Base-by-base conservation (phyloP, 1,140 invertebrate genomes). In the Tetramorium parvispinum region DNA sequence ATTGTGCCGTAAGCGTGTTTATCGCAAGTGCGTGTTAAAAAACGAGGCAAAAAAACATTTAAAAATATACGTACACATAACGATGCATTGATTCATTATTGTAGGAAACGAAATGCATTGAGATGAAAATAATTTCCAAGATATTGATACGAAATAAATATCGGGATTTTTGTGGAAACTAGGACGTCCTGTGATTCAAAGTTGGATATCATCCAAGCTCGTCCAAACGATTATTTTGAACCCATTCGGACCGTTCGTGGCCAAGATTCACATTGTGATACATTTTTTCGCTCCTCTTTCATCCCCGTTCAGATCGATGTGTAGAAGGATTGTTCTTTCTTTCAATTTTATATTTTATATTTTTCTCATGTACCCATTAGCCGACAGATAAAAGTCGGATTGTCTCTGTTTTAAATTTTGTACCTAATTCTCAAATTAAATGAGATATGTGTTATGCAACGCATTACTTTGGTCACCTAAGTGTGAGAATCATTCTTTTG, bases 191-290 rank as follows among this genome's bases (percentile, higher is more conserved):
- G 11, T 51, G 46, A 53, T 3, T 68, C 11, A 59, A 59, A 59
- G 21, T 59, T 73, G 68, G 53, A 83, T 37, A 32, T 18, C 53
- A 21, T 82, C 79, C 66, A 46, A 59, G 27, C 43, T 85, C 16
- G 13, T 51, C 27, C 59, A 57, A 59, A 43, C 57, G 46, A 73
- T 46, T 63, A 73, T 87, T 89, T 85, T 85, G 63, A 66, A 37
- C 18, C 59, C 18, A 21, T 85, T 70, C 73, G 8, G 55, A 13
- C 16, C 53, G 18, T 79, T 86, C 51, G 75, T 55, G 40, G 51
- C 53, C 18, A 51, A 73, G 51, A 59, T 68, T 32, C 61, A 75
- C 8, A 16, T 49, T 10, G 27, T 37, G 46, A 24, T 87, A 40
- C 32, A 53, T 66, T 82, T 71, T 73, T 59, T 57, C 37, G 51